Evolutionary conservation across 2,888 invertebrate species (phyloP).

Genomic region (Crepidodera aurea): DNA sequence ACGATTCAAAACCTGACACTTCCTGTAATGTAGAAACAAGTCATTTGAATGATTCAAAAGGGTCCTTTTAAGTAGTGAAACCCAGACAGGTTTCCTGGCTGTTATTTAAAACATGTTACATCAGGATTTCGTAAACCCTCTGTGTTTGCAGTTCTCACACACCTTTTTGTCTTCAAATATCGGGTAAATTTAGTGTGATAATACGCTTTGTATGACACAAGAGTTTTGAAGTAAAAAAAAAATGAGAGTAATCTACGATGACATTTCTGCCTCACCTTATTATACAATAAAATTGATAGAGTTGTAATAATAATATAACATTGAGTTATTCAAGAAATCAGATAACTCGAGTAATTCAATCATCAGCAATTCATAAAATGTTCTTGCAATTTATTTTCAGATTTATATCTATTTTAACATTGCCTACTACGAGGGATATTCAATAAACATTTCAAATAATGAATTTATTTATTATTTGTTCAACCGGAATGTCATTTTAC

Average conservation of each 20-base stretch:
- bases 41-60: no score
- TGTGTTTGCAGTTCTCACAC: no score
- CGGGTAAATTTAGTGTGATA: no score
- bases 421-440: conserved; percentile 4
- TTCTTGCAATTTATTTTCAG: conserved; percentile 20
- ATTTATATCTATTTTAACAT: conserved; percentile 4
- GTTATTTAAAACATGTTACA: no score
- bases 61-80: no score
- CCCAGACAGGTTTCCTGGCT: no score
- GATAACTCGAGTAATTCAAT: conserved; percentile 29
- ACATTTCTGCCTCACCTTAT: conserved; percentile 30
- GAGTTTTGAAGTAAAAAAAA: neutral
- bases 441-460: neutral
- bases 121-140: no score
- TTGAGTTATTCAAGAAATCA: conserved; percentile 31
- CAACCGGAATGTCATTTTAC: neutral
- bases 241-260: conserved; percentile 1
- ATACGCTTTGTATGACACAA: neutral
- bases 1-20: no score
- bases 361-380: conserved; percentile 29
- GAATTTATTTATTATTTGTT: neutral
- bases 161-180: no score
- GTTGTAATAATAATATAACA: conserved; percentile 26
- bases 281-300: conserved; percentile 29
- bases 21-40: no score